phyloP scores from a whole-genome alignment of 2,797 vertebrate species.

The Mareca strepera region DNA sequence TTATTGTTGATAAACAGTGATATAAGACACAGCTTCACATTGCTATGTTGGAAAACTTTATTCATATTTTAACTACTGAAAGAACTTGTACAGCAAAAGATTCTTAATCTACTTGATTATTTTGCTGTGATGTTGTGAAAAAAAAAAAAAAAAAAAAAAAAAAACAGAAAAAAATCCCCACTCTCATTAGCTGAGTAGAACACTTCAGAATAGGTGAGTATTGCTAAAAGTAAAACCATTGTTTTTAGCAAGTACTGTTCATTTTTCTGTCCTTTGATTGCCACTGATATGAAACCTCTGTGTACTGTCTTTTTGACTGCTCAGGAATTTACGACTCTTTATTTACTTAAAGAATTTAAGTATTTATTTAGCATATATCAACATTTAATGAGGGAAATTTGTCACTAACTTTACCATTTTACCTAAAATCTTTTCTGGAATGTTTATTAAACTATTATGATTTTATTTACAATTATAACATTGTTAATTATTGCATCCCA shows the following conservation, averaged over 20 bases:
- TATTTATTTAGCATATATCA: neutral
- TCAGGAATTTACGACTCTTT: neutral
- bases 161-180: neutral
- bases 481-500: neutral
- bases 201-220: neutral
- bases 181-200: neutral
- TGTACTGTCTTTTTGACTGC: neutral
- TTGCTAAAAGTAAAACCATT: neutral
- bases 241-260: neutral
- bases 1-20: neutral
- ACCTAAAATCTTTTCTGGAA: neutral
- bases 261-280: neutral
- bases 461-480: neutral
- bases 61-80: neutral
- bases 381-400: neutral
- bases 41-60: neutral
- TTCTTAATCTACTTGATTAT: neutral
- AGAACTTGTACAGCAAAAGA: neutral
- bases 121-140: neutral
- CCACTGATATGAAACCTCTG: neutral
- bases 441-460: neutral
- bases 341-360: neutral
- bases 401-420: neutral
- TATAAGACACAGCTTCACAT: neutral
- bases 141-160: neutral